These are phyloP conservation scores for Mesocricetus auratus DNA, from an alignment of 2,113 vertebrate species.

Conservation along the genomic window DNA sequence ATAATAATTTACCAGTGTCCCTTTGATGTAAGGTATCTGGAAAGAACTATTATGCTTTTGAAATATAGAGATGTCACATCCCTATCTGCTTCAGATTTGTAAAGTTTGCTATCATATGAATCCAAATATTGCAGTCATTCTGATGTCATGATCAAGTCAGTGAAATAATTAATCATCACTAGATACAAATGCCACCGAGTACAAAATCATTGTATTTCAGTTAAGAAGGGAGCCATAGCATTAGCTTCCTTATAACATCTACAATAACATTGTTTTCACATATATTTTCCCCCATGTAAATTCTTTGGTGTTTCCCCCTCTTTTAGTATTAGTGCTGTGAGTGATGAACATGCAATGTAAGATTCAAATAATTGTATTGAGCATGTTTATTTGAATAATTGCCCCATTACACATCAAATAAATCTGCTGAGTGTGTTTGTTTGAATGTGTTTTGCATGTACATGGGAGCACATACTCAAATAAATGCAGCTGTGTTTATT, in stretches of 20 bases:
- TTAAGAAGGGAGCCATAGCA: slow-evolving; percentile 75
- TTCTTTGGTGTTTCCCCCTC: slow-evolving; percentile 78
- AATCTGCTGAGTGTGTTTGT: slow-evolving; percentile 87
- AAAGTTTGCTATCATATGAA: slow-evolving; percentile 50
- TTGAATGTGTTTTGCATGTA: slow-evolving; percentile 88
- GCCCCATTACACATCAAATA: slow-evolving; percentile 88
- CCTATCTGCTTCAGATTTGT: slow-evolving; percentile 62
- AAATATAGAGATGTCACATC: slow-evolving; percentile 71
- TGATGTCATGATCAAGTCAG: slow-evolving; percentile 61
- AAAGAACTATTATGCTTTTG: slow-evolving; percentile 71
- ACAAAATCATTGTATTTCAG: slow-evolving; percentile 72
- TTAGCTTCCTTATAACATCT: slow-evolving; percentile 79
- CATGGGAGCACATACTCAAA: slow-evolving; percentile 87
- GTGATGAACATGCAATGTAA: slow-evolving; percentile 79
- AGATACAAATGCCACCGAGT: slow-evolving; percentile 70
- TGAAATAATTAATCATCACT: slow-evolving; percentile 72
- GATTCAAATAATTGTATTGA: slow-evolving; percentile 83
- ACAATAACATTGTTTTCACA: slow-evolving; percentile 81
- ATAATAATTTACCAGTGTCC: slow-evolving; percentile 69
- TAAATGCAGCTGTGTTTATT: slow-evolving; percentile 91
- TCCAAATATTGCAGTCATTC: slow-evolving; percentile 69
- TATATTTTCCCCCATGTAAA: slow-evolving; percentile 78
- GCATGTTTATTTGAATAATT: slow-evolving; percentile 87
- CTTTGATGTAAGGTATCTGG: slow-evolving; percentile 60
- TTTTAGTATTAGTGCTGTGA: slow-evolving; percentile 67